Evolutionary conservation across 1,140 invertebrate species (phyloP), one percentile per base, ranked within the genome.

Genomic region (Aplysia californica): DNA sequence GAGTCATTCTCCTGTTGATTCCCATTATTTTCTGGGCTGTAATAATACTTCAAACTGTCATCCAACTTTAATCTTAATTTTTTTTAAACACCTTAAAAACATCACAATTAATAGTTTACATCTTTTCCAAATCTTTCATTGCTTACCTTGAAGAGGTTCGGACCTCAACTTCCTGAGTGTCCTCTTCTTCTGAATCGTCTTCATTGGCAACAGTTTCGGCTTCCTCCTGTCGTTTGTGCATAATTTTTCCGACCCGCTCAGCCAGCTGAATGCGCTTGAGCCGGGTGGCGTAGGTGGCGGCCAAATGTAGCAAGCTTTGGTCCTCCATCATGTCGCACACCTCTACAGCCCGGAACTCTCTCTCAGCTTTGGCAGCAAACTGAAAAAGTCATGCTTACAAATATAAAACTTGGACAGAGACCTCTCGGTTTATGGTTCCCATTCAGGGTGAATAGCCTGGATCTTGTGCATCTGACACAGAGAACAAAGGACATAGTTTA

Each of bases 301-400:
- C 96, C 35, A 97, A 90, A 81, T 95, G 94, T 44, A 97, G 87
- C 0, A 96, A 91, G 59, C 94, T 93, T 2, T 93, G 91, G 79
- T 94, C 94, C 20, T 93, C 92, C 86, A 98, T 93, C 82, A 97
- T 90, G 82, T 96, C 93, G 86, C 96, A 95, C 6, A 98, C 90
- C 88, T 98, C 96, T 3, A 96, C 86, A 0, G 95, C 96, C 55
- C 97, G 91, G 81, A 93, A 93, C 83, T 98, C 96, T 55, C 94
- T 92, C 87, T 96, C 95, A 85, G 93, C 93, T 79, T 93, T 92
- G 84, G 94, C 96, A 0, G 96, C 94, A 41, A 96, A 88, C 95
- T 96, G 87, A 39, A 50, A 61, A 0, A n/a, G n/a, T n/a, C n/a
- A n/a, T 3, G 26, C 6, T 66, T 55, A 21, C n/a, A 18, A 35